Evolutionary conservation across 2,888 invertebrate species (phyloP), one percentile per base, ranked within the genome.

Genomic region (Drosophila sordidapex): DNA sequence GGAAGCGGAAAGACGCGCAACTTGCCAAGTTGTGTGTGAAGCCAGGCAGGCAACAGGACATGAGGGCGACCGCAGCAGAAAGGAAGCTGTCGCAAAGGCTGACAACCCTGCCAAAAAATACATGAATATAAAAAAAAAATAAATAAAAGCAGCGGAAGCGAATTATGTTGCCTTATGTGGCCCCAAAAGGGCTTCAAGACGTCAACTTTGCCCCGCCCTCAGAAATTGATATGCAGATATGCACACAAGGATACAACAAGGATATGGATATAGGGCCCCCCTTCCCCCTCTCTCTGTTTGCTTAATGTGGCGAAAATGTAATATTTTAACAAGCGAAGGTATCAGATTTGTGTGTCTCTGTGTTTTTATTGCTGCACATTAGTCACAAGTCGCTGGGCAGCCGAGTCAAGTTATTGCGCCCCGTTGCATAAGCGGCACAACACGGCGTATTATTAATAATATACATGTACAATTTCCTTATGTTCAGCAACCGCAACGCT

Each of bases 1-100:
- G 85, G 87, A 85, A 86, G 72, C 87, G 85, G 87, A 85, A 83
- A 82, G 85, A 84, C 83, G 85, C 83, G 62, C 81, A 81, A 84
- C 71, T 82, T 81, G 81, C 75, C 71, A 76, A 82, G 27, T 15
- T 56, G 29, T 56, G 7, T 57, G 15, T 27, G 36, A 25, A 25
- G 15, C 46, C 46, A 25, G 46, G 46, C 46, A 46, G 25, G 13
- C 46, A 25, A 15, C 62, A 66, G 61, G 61, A 66, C 59, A 69
- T 63, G n/a, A 33, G 57, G 40, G 43, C 61, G 66, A 85, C 87
- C 81, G 81, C 87, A 87, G 61, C 66, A 25, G 11, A 57, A 79
- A 81, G 87, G 87, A 84, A 83, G 83, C 83, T 86, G 86, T 82
- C 85, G 21, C 67, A 76, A 73, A 70, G 71, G 77, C 77, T 79